Evolutionary conservation across 2,113 vertebrate genomes (phyloP).

Genomic region (Athene cunicularia): DNA sequence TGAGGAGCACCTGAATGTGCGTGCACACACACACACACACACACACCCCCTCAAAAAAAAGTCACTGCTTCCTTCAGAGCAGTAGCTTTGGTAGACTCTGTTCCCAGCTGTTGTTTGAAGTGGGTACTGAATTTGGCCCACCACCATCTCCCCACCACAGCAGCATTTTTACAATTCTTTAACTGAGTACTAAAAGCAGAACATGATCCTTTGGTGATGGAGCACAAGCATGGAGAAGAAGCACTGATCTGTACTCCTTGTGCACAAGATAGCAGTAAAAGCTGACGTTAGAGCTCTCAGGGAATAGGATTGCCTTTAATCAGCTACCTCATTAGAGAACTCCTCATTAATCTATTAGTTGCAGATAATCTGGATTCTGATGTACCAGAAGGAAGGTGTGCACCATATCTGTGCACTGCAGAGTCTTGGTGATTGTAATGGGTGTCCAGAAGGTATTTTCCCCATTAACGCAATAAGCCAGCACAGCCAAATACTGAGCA

Average conservation of each 20-base stretch:
- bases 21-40: too few species aligned
- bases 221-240: not conserved
- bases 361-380: constrained; percentile 17
- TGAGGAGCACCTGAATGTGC: not conserved
- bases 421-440: not conserved
- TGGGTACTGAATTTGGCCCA: not conserved
- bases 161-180: not conserved
- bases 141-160: not conserved
- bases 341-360: not conserved
- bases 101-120: not conserved
- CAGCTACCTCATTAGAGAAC: not conserved
- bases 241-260: not conserved
- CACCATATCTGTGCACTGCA: not conserved
- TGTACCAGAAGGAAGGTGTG: not conserved
- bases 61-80: not conserved
- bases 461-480: not conserved
- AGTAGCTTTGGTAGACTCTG: not conserved
- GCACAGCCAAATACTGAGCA: not conserved
- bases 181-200: not conserved
- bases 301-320: constrained; percentile 10
- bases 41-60: not conserved
- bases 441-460: not conserved
- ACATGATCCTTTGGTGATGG: not conserved
- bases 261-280: not conserved
- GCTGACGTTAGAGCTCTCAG: not conserved